Base-by-base conservation (phyloP, 2,113 vertebrate genomes). In the Larimichthys crocea region DNA sequence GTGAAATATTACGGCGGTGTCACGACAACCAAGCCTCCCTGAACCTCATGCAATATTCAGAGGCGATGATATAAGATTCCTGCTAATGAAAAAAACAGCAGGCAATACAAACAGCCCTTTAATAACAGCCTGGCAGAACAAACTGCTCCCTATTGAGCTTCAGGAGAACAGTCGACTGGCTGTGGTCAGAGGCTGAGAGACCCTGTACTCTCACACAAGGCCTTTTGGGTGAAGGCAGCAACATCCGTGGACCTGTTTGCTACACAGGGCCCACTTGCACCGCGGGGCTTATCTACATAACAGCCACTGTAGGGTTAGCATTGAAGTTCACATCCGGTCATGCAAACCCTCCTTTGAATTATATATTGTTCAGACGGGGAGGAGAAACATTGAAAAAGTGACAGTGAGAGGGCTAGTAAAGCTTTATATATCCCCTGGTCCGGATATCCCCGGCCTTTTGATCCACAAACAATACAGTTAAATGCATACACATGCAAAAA, bases 11-110 rank as follows among this genome's bases (percentile, higher is more conserved):
- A 90, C 81, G 57, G 76, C 42, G 62, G 80, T 78, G 89, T 90
- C 90, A 88, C 82, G 79, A 90, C 86, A 86, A 89, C 83, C 84
- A 74, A 86, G 87, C 88, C 78, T 78, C 89, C 74, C 79, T 70
- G 73, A 90, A 86, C 89, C 91, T 92, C 91, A 92, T 92, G 91
- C 91, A 93, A 93, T 94, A 93, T 94, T 94, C 93, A 94, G 86
- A 83, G 86, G 84, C 49, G 55, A 89, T 89, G 93, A 94, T 93
- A 92, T 91, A 92, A 91, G 91, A 93, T 87, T 91, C 80, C 85
- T 26, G 79, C 89, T 93, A 91, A 94, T 92, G 89, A 92, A 93
- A 91, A 89, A 92, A 87, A 67, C 88, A 89, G 89, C 90, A 91
- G 89, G 91, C 86, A 86, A 92, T 80, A 90, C 92, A 94, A 92